Evolutionary conservation across 2,797 vertebrate genomes (phyloP).

Genomic region (Sebastes jordani): DNA sequence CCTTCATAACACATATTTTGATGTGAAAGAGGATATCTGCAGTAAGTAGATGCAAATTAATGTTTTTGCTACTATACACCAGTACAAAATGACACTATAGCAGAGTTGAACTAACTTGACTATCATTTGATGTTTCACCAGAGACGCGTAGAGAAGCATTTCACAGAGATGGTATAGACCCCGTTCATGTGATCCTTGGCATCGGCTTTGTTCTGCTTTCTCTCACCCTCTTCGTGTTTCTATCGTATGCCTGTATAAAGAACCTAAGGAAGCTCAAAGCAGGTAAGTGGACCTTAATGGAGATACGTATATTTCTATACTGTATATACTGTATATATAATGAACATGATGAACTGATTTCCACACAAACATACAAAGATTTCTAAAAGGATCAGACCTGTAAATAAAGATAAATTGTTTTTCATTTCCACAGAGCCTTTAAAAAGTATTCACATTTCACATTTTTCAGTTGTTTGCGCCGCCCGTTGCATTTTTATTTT

Average conservation of each 20-base stretch:
- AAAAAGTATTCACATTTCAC: not conserved
- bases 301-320: not conserved
- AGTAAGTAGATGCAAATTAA: not conserved
- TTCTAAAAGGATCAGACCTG: not conserved
- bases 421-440: not conserved
- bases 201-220: conserved; percentile 38
- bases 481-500: not conserved
- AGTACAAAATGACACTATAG: not conserved
- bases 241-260: conserved; percentile 23
- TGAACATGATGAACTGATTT: not conserved
- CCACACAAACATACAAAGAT: not conserved
- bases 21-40: conserved; percentile 47
- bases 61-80: not conserved
- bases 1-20: conserved; percentile 33
- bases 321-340: not conserved
- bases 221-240: conserved; percentile 39
- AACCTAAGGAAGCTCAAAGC: conserved; percentile 16
- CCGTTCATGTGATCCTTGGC: not conserved
- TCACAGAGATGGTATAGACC: not conserved
- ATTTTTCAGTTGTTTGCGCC: not conserved
- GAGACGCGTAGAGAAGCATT: not conserved
- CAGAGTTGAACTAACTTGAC: conserved; percentile 9
- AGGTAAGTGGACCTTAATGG: conserved; percentile 57
- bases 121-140: conserved; percentile 23
- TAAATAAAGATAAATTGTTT: too few relatives aligned